phyloP scores from a whole-genome alignment of 2,888 invertebrate genomes.

The Noctua janthe region DNA sequence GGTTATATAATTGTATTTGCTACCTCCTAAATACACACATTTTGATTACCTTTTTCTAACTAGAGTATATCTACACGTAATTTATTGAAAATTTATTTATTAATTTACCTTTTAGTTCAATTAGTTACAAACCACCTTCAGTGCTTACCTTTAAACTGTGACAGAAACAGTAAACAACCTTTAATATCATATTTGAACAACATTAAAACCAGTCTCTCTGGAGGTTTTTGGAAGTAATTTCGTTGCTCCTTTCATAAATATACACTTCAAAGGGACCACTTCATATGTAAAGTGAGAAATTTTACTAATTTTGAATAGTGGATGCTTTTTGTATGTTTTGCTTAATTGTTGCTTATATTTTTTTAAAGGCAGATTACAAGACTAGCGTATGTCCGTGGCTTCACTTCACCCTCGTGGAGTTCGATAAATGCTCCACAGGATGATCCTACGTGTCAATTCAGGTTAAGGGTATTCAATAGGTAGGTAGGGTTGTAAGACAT shows the following conservation, averaged over 20 bases:
- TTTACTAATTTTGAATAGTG: slow-evolving; percentile 53
- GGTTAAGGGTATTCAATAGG: too few relatives aligned
- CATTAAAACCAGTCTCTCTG: slow-evolving; percentile 38
- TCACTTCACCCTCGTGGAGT: too few relatives aligned
- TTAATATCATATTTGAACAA: slow-evolving; percentile 55
- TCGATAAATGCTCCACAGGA: too few relatives aligned
- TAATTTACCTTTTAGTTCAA: background rate
- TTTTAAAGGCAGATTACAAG: background rate
- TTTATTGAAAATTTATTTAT: background rate
- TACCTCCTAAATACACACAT: too few relatives aligned
- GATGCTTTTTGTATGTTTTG: background rate
- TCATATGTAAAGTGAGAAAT: slow-evolving; percentile 51
- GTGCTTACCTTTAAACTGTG: background rate
- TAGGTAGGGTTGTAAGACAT: too few relatives aligned
- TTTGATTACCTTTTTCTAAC: too few relatives aligned
- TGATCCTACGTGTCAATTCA: too few relatives aligned
- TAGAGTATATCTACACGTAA: too few relatives aligned
- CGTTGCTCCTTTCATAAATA: slow-evolving; percentile 47
- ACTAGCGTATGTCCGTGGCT: background rate
- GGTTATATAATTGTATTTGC: too few relatives aligned
- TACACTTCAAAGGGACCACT: slow-evolving; percentile 50
- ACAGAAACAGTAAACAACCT: slow-evolving; percentile 20
- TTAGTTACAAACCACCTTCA: background rate
- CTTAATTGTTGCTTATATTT: background rate
- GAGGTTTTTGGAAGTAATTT: slow-evolving; percentile 48